These are phyloP conservation scores for Conus canariensis DNA, from an alignment of 2,888 invertebrate genomes.

Conservation along the genomic window DNA sequence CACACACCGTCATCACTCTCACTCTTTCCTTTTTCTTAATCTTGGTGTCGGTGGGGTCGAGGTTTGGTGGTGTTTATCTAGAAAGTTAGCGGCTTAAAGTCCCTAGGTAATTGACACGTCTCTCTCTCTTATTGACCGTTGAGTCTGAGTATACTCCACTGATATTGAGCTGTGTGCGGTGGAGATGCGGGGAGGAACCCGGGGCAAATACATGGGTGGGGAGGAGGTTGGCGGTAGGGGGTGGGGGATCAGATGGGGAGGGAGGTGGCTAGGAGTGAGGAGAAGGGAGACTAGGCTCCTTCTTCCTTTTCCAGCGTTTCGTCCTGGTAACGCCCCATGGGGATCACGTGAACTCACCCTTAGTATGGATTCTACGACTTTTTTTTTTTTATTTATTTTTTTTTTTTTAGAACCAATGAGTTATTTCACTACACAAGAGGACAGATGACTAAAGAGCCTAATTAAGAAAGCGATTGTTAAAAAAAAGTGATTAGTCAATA, in stretches of 20 bases:
- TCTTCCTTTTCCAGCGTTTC: no score
- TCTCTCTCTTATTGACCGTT: slow-evolving; percentile 2
- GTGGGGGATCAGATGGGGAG: background rate
- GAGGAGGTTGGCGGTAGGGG: background rate
- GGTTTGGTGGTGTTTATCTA: slow-evolving; percentile 3
- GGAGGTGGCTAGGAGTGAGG: background rate
- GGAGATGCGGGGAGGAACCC: background rate
- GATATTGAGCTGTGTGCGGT: background rate
- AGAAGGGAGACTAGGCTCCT: no score
- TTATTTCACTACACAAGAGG: no score
- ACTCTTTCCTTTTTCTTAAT: background rate
- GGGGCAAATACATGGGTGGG: background rate
- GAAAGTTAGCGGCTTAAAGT: slow-evolving; percentile 10
- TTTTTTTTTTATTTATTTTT: no score
- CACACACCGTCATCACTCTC: no score
- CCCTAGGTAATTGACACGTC: slow-evolving; percentile 11
- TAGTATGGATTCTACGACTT: no score
- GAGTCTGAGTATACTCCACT: slow-evolving; percentile 15
- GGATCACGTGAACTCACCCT: no score
- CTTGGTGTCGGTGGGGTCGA: background rate
- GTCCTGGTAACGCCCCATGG: no score
- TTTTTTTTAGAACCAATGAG: no score
- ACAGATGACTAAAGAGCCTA: no score
- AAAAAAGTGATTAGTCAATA: no score
- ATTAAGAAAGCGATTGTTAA: no score